These are phyloP conservation scores for Uria lomvia DNA, from an alignment of 2,113 vertebrate species.

Conservation along the genomic window DNA sequence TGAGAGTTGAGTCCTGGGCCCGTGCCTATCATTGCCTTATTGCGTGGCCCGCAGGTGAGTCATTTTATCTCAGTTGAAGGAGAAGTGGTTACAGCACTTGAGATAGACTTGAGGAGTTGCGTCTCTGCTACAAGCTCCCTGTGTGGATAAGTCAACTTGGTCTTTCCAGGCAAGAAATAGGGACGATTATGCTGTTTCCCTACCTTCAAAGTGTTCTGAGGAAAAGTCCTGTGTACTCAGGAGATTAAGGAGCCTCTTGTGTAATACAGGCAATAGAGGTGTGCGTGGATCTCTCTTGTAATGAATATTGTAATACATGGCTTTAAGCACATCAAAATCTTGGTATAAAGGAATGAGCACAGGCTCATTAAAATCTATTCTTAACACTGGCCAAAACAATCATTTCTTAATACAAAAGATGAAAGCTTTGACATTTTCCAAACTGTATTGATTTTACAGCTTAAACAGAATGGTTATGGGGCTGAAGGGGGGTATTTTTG, in stretches of 20 bases:
- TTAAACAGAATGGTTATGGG: not conserved
- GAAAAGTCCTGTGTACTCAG: not conserved
- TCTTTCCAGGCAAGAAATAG: not conserved
- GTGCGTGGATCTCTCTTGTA: not conserved
- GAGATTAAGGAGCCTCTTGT: not conserved
- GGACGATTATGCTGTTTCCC: not conserved
- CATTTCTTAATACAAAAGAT: not conserved
- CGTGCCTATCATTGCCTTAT: not conserved
- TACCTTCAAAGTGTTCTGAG: not conserved
- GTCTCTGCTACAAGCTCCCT: not conserved
- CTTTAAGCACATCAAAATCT: not conserved
- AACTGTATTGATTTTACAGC: not conserved
- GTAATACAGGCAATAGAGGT: not conserved
- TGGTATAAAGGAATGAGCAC: not conserved
- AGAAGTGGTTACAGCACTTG: not conserved
- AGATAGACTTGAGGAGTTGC: not conserved
- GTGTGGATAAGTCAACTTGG: not conserved
- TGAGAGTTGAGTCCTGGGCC: not conserved
- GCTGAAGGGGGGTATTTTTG: not conserved
- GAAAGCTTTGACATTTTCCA: not conserved
- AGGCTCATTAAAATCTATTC: not conserved
- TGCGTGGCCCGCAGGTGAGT: not conserved
- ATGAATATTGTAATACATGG: not conserved
- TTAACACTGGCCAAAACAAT: not conserved
- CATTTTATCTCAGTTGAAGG: not conserved